Base-by-base conservation (phyloP, 2,113 vertebrate genomes). In the Leucopternis melanops region DNA sequence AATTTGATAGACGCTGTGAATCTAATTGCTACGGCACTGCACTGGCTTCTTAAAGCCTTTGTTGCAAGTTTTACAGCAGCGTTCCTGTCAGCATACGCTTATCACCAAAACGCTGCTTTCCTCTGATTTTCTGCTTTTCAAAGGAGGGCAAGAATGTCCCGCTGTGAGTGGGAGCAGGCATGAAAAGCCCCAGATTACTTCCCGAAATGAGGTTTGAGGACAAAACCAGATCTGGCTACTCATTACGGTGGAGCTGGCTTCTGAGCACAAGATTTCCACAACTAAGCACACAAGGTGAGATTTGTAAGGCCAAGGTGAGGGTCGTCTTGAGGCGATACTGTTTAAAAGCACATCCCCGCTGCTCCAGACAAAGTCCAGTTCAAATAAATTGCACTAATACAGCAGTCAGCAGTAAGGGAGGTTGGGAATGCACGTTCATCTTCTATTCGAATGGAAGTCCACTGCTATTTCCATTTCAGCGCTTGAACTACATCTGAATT, bases 61-160 rank as follows among this genome's bases (percentile, higher is more conserved):
- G 66, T 75, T 75, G 49, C 36, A 87, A 89, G 66, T 85, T 91
- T 91, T 85, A 59, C 22, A 89, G 81, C 34, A 25, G n/a, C 27
- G 23, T 36, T 94, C 52, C 78, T 81, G 57, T 26, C 61, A 89
- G 78, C 36, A 29, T 42, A 67, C 0, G 18, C 57, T 87, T 96
- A 95, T 94, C 91, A 72, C 73, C 16, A 65, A 81, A 95, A 82
- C 36, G 44, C 80, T 79, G 57, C 78, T 75, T 95, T 96, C 70
- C 81, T 90, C 66, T 72, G 81, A 85, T 72, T 90, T 95, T 92
- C 70, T 89, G 40, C 70, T 80, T 91, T 85, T 89, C 87, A 94
- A 65, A 87, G 40, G 81, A 88, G 57, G 38, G 73, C 17, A 52
- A 72, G 38, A 89, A 81, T 63, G 50, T 61, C 81, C 70, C 70